Conservation (phyloP, 2,888 invertebrate species). For the Lasioglossum pauxillum region DNA sequence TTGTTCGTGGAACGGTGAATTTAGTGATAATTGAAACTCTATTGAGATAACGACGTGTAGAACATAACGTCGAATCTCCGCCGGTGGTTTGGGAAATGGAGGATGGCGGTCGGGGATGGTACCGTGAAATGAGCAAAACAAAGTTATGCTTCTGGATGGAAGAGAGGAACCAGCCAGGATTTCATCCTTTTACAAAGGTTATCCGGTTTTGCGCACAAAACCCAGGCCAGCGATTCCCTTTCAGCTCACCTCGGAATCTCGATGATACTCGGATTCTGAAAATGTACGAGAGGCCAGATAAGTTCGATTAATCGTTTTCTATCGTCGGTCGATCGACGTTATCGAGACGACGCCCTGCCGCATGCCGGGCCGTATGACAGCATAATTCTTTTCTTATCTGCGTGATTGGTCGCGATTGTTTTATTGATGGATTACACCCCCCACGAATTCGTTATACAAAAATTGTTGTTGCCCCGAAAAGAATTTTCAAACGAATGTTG, state of each 20-base stretch:
- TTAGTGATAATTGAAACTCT: conserved; percentile 11
- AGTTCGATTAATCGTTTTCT: conserved; percentile 56
- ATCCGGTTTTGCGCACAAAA: conserved; percentile 23
- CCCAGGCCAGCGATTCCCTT: conserved; percentile 59
- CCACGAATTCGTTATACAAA: conserved; percentile 19
- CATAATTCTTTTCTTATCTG: conserved; percentile 49
- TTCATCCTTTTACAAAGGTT: conserved; percentile 43
- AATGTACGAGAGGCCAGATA: conserved; percentile 62
- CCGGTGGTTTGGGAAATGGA: not conserved
- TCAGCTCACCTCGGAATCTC: conserved; percentile 77
- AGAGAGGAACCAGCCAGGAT: conserved; percentile 36
- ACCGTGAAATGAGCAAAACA: conserved; percentile 27
- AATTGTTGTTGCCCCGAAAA: too few relatives aligned
- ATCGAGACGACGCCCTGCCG: conserved; percentile 45
- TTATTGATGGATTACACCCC: not conserved
- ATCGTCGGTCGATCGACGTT: conserved; percentile 48
- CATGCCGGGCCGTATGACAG: conserved; percentile 2
- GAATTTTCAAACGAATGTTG: too few relatives aligned
- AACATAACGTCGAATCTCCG: not conserved
- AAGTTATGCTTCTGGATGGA: conserved; percentile 51
- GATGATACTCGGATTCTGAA: conserved; percentile 73
- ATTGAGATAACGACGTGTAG: not conserved
- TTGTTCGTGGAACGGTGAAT: not conserved
- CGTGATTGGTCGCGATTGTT: not conserved
- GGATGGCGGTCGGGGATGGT: not conserved